These are phyloP conservation scores for Galerucella nymphaeae DNA, from an alignment of 2,888 invertebrate species.

Conservation along the genomic window DNA sequence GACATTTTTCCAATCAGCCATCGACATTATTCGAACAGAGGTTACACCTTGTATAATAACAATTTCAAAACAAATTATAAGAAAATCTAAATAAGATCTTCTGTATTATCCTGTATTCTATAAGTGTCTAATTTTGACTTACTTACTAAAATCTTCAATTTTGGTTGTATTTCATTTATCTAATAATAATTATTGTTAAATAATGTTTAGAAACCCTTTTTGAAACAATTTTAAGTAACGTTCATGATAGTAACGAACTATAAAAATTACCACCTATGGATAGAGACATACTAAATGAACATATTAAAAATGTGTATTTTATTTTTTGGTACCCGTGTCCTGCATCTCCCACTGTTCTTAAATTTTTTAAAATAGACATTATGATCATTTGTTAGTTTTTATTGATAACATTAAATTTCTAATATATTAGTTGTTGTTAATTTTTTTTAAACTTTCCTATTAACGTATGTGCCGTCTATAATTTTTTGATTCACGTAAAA, in stretches of 20 bases:
- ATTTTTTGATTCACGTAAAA: background rate
- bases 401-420: constrained; percentile 27
- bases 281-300: constrained; percentile 36
- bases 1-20: too few species aligned
- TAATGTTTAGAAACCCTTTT: background rate
- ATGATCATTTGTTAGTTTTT: constrained; percentile 28
- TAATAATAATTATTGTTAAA: background rate
- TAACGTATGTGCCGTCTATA: background rate
- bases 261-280: constrained; percentile 42
- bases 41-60: too few species aligned
- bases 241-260: constrained; percentile 26
- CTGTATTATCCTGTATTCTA: too few species aligned
- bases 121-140: background rate
- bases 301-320: constrained; percentile 40
- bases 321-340: constrained; percentile 32
- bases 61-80: too few species aligned
- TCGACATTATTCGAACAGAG: too few species aligned
- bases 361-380: constrained; percentile 28
- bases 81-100: too few species aligned
- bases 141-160: too few species aligned
- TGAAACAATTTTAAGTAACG: background rate
- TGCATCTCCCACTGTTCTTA: constrained; percentile 30
- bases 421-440: constrained; percentile 25
- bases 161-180: background rate
- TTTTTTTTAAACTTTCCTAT: background rate